Percentiles rank a stretch among this genome's conserved stretches.
phyloP scores from a whole-genome alignment of 2,113 vertebrate species.

The Lethenteron reissneri region DNA sequence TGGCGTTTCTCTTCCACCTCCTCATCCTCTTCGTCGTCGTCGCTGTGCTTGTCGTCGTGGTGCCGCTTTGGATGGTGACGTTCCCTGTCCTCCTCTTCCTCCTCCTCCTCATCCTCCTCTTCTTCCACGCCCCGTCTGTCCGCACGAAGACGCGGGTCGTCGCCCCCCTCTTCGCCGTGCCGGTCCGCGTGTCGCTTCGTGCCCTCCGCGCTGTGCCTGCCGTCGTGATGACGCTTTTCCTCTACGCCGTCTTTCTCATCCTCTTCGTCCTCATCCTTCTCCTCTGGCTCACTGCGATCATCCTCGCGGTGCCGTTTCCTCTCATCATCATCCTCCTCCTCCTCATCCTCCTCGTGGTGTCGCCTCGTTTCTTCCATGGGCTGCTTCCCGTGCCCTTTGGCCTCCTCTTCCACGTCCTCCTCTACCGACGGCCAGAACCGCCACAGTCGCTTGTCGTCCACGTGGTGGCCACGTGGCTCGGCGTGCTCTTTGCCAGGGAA shows the following conservation, averaged over 20 bases:
- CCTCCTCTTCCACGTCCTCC: too few relatives aligned
- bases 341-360: too few relatives aligned
- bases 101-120: constrained; percentile 7
- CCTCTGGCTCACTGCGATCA: constrained; percentile 12
- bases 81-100: constrained; percentile 8
- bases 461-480: too few relatives aligned
- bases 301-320: too few relatives aligned
- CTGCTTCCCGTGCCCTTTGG: too few relatives aligned
- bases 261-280: constrained; percentile 17
- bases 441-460: too few relatives aligned
- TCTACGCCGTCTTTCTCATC: constrained; percentile 15
- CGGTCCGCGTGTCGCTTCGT: constrained; percentile 11
- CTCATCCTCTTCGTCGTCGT: constrained; percentile 13
- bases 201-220: constrained; percentile 3
- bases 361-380: too few relatives aligned
- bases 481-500: too few relatives aligned
- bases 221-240: constrained; percentile 10
- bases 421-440: too few relatives aligned
- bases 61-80: constrained; percentile 3
- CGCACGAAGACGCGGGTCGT: constrained; percentile 7
- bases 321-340: too few relatives aligned
- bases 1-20: constrained; percentile 15
- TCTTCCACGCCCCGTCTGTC: constrained; percentile 13
- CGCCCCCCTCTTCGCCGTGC: constrained; percentile 17
- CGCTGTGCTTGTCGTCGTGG: background rate